phyloP scores from a whole-genome alignment of 2,888 invertebrate species.

The Tubiluchus corallicola region DNA sequence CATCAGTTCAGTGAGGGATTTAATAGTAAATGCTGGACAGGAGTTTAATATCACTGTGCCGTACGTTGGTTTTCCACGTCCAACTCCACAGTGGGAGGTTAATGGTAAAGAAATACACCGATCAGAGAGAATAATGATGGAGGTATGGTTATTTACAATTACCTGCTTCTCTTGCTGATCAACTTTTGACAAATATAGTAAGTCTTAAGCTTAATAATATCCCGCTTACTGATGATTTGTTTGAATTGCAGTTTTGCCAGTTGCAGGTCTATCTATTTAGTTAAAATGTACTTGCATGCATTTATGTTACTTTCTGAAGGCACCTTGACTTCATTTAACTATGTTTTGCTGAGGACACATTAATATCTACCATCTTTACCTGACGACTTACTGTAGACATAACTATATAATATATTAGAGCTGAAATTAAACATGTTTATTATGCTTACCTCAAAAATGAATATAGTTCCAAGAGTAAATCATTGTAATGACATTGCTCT shows the following conservation, averaged over 20 bases:
- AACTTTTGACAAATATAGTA: too few relatives aligned
- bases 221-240: conserved; percentile 7
- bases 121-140: conserved; percentile 28
- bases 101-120: conserved; percentile 63
- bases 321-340: too few relatives aligned
- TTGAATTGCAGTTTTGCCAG: neutral
- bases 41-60: conserved; percentile 93
- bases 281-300: neutral
- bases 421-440: too few relatives aligned
- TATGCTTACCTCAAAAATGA: too few relatives aligned
- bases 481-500: too few relatives aligned
- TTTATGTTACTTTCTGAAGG: too few relatives aligned
- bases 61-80: conserved; percentile 85
- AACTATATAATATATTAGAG: too few relatives aligned
- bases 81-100: conserved; percentile 78
- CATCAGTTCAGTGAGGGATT: conserved; percentile 75
- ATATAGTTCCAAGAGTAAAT: too few relatives aligned
- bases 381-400: too few relatives aligned
- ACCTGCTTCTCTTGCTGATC: too few relatives aligned
- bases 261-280: neutral
- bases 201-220: neutral
- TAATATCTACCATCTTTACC: too few relatives aligned
- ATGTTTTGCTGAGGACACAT: too few relatives aligned
- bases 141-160: conserved; percentile 14
- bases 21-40: conserved; percentile 90